Conservation (phyloP, 2,888 invertebrate genomes). For the Oligia strigilis region DNA sequence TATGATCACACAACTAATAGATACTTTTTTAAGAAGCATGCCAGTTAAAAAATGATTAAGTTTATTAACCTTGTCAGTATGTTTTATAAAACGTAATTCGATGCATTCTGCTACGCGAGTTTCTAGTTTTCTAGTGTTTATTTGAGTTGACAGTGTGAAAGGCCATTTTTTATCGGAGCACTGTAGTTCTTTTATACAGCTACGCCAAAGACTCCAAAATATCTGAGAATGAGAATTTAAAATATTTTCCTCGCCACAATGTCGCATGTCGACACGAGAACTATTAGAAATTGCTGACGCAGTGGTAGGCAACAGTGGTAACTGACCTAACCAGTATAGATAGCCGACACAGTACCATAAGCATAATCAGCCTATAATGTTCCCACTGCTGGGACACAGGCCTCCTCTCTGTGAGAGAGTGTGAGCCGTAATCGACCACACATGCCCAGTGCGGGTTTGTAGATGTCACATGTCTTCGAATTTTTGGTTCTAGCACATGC, state of each 20-base stretch:
- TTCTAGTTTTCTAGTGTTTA: constrained; percentile 25
- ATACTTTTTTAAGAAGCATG: neutral
- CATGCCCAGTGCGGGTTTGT: too few relatives aligned
- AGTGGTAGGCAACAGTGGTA: neutral
- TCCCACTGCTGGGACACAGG: too few relatives aligned
- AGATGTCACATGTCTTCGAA: too few relatives aligned
- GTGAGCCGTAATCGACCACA: too few relatives aligned
- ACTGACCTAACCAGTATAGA: neutral
- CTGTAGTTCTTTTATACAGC: constrained; percentile 84
- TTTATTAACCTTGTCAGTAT: constrained; percentile 25
- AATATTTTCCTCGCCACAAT: neutral
- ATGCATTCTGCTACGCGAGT: constrained; percentile 35
- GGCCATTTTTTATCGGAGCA: constrained; percentile 61
- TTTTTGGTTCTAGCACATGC: too few relatives aligned
- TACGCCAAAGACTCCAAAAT: constrained; percentile 92
- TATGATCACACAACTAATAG: neutral
- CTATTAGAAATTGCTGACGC: neutral
- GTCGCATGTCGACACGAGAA: neutral
- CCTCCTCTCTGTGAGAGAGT: too few relatives aligned
- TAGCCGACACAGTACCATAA: neutral
- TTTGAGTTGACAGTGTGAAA: constrained; percentile 40
- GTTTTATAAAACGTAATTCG: constrained; percentile 56
- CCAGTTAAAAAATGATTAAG: neutral
- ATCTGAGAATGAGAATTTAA: constrained; percentile 76
- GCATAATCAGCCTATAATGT: too few relatives aligned